These are phyloP conservation scores for Sarcophaga carnaria DNA, from an alignment of 2,888 invertebrate genomes.

Conservation along the genomic window DNA sequence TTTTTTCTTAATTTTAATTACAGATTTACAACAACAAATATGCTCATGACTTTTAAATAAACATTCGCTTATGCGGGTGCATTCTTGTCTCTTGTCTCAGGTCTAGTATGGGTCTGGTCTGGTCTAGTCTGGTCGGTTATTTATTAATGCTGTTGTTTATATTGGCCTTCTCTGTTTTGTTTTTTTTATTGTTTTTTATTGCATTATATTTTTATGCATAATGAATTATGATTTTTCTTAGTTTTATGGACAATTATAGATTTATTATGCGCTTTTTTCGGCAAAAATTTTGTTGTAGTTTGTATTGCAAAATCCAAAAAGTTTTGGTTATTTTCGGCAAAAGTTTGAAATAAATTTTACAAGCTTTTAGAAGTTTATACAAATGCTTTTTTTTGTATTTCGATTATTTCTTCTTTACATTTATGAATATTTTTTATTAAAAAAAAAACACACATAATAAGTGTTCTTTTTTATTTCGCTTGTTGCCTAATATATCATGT, in stretches of 20 bases:
- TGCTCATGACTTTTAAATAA: neutral
- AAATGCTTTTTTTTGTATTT: conserved; percentile 40
- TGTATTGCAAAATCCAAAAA: conserved; percentile 48
- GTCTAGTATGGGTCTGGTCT: too few species aligned
- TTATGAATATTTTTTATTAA: too few species aligned
- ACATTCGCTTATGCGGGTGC: conserved; percentile 38
- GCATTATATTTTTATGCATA: conserved; percentile 41
- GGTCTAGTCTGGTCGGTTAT: conserved; percentile 16
- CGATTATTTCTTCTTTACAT: conserved; percentile 31
- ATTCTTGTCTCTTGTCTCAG: conserved; percentile 1
- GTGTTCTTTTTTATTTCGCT: conserved; percentile 13
- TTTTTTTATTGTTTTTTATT: neutral
- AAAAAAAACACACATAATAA: conserved; percentile 7
- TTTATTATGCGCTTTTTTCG: conserved; percentile 67
- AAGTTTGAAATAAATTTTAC: conserved; percentile 3
- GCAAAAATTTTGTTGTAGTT: conserved; percentile 62
- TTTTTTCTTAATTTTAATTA: conserved; percentile 32
- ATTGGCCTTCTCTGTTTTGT: conserved; percentile 62
- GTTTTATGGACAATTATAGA: conserved; percentile 69
- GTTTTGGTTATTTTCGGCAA: neutral
- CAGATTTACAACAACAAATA: neutral
- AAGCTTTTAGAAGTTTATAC: conserved; percentile 62
- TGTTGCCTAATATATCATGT: conserved; percentile 53
- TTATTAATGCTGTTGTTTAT: conserved; percentile 52
- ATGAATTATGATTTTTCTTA: conserved; percentile 67